Conservation (phyloP, 1,140 invertebrate genomes). For the Aphelinus atriplicis region DNA sequence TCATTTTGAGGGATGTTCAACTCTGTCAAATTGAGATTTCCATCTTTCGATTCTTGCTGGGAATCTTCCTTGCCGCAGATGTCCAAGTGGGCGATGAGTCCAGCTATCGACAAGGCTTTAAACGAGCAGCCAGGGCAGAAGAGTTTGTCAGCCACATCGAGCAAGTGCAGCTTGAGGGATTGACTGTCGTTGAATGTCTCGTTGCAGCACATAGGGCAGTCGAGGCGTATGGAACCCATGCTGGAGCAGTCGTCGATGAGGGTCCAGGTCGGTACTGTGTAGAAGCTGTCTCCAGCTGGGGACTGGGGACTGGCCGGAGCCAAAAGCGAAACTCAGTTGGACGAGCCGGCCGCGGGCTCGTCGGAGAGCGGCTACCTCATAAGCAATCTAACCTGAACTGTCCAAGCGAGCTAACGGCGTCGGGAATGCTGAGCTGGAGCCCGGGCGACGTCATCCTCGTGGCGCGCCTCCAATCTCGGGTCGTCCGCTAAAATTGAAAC, state of each 20-base stretch:
- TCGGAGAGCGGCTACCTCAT: neutral
- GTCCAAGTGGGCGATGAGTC: conserved; percentile 69
- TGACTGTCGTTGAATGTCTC: conserved; percentile 69
- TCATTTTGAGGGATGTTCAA: conserved; percentile 1
- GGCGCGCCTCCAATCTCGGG: conserved; percentile 4
- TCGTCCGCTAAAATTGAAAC: conserved; percentile 33
- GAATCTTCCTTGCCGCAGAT: conserved; percentile 48
- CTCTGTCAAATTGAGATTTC: conserved; percentile 27
- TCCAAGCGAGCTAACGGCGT: no score
- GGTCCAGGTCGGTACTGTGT: no score
- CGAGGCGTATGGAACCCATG: conserved; percentile 67
- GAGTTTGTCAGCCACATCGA: conserved; percentile 70
- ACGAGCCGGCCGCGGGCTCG: no score
- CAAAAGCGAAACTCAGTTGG: no score
- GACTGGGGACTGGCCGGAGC: no score
- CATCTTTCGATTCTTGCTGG: conserved; percentile 14
- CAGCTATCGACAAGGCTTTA: conserved; percentile 64
- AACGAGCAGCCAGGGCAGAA: conserved; percentile 70
- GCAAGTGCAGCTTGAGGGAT: conserved; percentile 70
- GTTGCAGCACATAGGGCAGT: conserved; percentile 74
- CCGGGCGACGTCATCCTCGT: conserved; percentile 36
- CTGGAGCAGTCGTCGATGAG: conserved; percentile 5
- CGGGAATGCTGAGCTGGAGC: conserved; percentile 3
- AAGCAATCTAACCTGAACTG: conserved; percentile 43
- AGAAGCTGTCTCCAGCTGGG: no score